Percentiles rank a stretch among this genome's conserved stretches.
These are phyloP conservation scores for Amblyjoppa fuscipennis DNA, from an alignment of 2,888 invertebrate genomes.

Conservation along the genomic window DNA sequence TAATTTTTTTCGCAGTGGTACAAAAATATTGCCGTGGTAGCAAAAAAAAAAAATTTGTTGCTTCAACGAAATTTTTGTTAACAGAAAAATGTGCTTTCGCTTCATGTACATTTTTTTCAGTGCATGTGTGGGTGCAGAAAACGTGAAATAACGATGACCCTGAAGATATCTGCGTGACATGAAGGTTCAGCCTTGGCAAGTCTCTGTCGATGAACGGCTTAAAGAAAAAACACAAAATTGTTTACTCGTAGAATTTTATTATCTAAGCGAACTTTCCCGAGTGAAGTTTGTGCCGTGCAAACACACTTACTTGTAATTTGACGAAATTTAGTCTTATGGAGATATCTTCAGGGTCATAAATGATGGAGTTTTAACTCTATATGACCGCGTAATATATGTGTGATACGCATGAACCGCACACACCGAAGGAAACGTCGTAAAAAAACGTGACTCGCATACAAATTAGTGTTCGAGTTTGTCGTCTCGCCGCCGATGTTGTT, in stretches of 20 bases:
- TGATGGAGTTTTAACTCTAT: neutral
- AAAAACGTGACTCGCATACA: slow-evolving; percentile 26
- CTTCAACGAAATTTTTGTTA: neutral
- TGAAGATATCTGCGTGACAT: no score
- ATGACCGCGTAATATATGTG: slow-evolving; percentile 6
- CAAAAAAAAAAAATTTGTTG: no score
- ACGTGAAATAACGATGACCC: neutral
- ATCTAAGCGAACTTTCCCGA: no score
- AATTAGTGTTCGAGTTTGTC: slow-evolving; percentile 33
- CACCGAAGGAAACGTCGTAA: neutral
- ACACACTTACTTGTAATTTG: no score
- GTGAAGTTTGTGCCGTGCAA: no score
- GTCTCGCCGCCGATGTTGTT: slow-evolving; percentile 5
- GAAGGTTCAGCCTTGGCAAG: no score
- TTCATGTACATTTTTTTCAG: neutral
- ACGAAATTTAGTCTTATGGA: no score
- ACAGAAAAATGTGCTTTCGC: neutral
- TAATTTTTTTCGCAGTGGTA: neutral
- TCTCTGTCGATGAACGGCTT: no score
- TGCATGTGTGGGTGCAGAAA: neutral
- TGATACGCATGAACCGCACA: neutral
- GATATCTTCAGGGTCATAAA: no score
- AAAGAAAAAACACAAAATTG: no score
- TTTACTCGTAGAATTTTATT: no score
- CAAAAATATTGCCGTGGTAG: neutral